Percentiles rank a stretch among this genome's conserved stretches.
phyloP scores from a whole-genome alignment of 64 coral and sea anemone species.

The Platygyra sinensis region DNA sequence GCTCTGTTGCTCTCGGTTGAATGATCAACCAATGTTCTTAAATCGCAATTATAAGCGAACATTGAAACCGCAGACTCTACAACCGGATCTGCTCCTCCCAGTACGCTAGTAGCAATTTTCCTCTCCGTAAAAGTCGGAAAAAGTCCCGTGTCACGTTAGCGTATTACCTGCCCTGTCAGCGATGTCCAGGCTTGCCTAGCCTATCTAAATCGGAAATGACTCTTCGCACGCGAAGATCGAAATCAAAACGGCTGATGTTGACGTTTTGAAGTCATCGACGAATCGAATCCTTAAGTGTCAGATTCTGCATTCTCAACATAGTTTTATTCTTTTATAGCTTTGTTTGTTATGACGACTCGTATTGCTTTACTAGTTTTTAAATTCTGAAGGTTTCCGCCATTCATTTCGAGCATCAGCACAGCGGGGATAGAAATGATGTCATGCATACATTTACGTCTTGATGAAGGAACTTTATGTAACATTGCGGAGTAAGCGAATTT shows the following conservation, averaged over 20 bases:
- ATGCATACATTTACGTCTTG: background rate
- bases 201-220: constrained; percentile 7
- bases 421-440: constrained; percentile 26
- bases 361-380: constrained; percentile 6
- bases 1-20: background rate
- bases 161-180: background rate
- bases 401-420: background rate
- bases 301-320: constrained; percentile 11
- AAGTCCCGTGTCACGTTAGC: constrained; percentile 26
- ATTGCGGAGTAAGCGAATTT: background rate
- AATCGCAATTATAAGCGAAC: background rate
- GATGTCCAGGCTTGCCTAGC: background rate
- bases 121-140: background rate
- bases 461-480: background rate
- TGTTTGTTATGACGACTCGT: constrained; percentile 28
- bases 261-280: constrained; percentile 1
- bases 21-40: background rate
- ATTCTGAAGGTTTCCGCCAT: constrained; percentile 26
- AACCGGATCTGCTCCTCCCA: constrained; percentile 5
- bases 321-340: background rate
- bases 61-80: constrained; percentile 17
- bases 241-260: background rate
- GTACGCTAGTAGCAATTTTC: background rate
- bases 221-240: background rate
- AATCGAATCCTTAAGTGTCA: background rate